A percentile compares a stretch with the other conserved stretches of the same genome.
Evolutionary conservation across 2,113 vertebrate genomes (phyloP).

Genomic region (Thinocorus orbignyianus): DNA sequence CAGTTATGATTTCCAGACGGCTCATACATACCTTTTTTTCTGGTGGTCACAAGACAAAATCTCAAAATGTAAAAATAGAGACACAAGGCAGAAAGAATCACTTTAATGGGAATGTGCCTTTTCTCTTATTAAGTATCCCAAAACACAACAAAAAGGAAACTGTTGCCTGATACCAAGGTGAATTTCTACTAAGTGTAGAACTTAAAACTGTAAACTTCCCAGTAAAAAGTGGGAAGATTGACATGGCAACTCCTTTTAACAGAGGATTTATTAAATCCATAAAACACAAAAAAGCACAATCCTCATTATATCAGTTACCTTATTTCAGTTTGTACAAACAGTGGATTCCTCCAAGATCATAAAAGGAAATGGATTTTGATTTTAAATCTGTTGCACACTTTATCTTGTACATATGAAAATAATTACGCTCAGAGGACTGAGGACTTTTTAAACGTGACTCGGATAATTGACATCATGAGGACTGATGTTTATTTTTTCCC

Average conservation of each 20-base stretch:
- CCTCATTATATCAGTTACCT: background rate
- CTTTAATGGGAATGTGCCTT: background rate
- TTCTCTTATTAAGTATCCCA: background rate
- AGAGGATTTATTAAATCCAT: background rate
- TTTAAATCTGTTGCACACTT: background rate
- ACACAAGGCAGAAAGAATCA: background rate
- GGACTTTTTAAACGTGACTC: background rate
- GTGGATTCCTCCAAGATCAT: background rate
- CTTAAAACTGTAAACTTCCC: background rate
- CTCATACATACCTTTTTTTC: background rate
- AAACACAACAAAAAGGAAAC: background rate
- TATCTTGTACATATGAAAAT: background rate
- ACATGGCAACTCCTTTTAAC: background rate
- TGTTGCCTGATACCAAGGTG: background rate
- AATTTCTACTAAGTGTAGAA: background rate
- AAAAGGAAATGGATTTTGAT: background rate
- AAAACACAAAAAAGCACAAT: background rate
- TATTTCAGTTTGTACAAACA: background rate
- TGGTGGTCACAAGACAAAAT: background rate
- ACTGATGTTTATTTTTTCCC: background rate
- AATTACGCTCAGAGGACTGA: background rate
- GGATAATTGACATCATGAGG: background rate
- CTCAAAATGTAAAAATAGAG: background rate
- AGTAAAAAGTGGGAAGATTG: background rate
- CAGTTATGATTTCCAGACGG: background rate